Evolutionary conservation across 2,888 invertebrate genomes (phyloP).

Genomic region (Chelonus formosanus): DNA sequence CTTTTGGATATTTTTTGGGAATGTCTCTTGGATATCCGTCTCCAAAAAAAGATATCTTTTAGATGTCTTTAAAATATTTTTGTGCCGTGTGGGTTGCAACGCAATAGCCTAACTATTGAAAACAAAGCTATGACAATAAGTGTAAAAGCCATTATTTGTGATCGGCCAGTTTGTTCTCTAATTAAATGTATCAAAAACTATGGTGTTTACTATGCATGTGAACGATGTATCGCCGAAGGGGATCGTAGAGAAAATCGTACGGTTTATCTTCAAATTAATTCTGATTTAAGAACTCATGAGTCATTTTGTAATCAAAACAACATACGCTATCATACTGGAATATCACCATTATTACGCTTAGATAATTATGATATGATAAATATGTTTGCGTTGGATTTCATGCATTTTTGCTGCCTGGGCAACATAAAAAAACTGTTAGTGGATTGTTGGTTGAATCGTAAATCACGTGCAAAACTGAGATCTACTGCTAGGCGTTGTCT

Average conservation of each 20-base stretch:
- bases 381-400: conserved; percentile 35
- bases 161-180: not conserved
- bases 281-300: not conserved
- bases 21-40: no score
- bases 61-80: no score
- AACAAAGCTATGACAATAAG: no score
- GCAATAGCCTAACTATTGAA: no score
- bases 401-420: conserved; percentile 39
- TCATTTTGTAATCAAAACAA: no score
- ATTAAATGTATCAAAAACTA: not conserved
- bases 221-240: not conserved
- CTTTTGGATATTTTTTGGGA: no score
- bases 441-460: conserved; percentile 30
- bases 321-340: not conserved
- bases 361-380: conserved; percentile 36
- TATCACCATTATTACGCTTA: conserved; percentile 33
- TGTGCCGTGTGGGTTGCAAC: no score
- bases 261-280: not conserved
- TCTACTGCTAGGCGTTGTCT: conserved; percentile 13
- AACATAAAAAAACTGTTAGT: conserved; percentile 35
- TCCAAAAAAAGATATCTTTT: no score
- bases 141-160: conserved; percentile 4
- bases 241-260: not conserved
- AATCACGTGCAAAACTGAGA: conserved; percentile 10
- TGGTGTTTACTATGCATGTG: not conserved